Percentiles rank a stretch among this genome's conserved stretches.
Evolutionary conservation across 2,797 vertebrate species (phyloP).

Genomic region (Ctenosaura bakeri): DNA sequence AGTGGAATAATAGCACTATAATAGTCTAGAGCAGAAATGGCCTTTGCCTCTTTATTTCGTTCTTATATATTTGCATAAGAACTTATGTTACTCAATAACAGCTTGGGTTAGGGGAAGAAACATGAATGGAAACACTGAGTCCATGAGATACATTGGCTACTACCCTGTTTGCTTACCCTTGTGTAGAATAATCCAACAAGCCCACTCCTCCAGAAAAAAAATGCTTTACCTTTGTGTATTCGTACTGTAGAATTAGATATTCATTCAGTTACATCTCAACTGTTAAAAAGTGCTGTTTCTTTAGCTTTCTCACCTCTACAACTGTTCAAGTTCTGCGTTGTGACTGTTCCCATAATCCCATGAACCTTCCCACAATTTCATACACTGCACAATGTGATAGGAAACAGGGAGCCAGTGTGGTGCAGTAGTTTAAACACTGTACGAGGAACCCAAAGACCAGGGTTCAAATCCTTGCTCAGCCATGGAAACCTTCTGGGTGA

Average conservation of each 20-base stretch:
- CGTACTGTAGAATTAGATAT: neutral
- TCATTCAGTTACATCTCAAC: neutral
- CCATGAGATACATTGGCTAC: neutral
- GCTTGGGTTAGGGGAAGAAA: neutral
- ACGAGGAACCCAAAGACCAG: no score
- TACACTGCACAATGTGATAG: neutral
- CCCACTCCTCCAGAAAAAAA: no score
- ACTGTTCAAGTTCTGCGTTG: neutral
- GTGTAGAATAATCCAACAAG: neutral
- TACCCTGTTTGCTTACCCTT: neutral
- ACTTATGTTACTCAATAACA: neutral
- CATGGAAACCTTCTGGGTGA: no score
- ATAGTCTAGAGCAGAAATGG: no score
- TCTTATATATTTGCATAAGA: neutral
- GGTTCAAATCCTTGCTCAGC: no score
- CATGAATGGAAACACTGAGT: neutral
- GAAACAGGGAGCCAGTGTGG: neutral
- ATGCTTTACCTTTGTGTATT: neutral
- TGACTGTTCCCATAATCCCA: neutral
- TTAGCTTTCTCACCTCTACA: neutral
- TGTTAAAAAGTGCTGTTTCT: neutral
- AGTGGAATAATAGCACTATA: no score
- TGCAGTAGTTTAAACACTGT: neutral
- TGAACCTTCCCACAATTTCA: constrained; percentile 9
- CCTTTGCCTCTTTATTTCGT: neutral